Conservation (phyloP, 2,797 vertebrate genomes). For the Phoebastria nigripes region DNA sequence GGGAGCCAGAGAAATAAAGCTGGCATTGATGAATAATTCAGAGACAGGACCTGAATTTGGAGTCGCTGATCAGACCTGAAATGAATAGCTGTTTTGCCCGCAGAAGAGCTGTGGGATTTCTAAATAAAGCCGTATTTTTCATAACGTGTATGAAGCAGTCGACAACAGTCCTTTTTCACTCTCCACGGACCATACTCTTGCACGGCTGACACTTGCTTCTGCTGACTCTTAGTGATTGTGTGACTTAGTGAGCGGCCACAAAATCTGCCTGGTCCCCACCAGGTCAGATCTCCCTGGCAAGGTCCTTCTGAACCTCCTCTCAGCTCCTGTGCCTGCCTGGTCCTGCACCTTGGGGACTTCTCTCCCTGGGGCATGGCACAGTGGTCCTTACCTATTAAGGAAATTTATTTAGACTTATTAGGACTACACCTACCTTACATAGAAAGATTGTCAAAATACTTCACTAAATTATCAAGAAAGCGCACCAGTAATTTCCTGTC, state of each 20-base stretch:
- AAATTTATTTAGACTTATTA: background rate
- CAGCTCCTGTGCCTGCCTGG: background rate
- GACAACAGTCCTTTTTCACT: background rate
- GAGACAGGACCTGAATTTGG: background rate
- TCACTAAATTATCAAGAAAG: background rate
- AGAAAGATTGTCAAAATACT: background rate
- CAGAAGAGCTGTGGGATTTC: background rate
- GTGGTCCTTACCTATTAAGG: background rate
- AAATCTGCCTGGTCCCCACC: background rate
- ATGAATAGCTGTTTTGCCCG: background rate
- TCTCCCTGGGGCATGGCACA: background rate
- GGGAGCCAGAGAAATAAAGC: background rate
- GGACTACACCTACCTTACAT: background rate
- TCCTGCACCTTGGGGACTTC: background rate
- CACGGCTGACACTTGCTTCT: background rate
- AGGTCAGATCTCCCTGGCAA: background rate
- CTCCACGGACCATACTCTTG: background rate
- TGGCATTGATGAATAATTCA: constrained; percentile 19
- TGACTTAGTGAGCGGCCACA: background rate
- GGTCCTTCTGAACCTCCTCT: background rate
- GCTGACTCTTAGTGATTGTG: background rate
- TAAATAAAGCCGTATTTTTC: background rate
- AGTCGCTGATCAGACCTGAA: background rate
- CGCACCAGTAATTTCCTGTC: background rate
- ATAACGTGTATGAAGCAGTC: rapidly evolving